Percentiles rank a stretch among this genome's conserved stretches.
Evolutionary conservation across 1,140 invertebrate genomes (phyloP).

Genomic region (Bactericera cockerelli): DNA sequence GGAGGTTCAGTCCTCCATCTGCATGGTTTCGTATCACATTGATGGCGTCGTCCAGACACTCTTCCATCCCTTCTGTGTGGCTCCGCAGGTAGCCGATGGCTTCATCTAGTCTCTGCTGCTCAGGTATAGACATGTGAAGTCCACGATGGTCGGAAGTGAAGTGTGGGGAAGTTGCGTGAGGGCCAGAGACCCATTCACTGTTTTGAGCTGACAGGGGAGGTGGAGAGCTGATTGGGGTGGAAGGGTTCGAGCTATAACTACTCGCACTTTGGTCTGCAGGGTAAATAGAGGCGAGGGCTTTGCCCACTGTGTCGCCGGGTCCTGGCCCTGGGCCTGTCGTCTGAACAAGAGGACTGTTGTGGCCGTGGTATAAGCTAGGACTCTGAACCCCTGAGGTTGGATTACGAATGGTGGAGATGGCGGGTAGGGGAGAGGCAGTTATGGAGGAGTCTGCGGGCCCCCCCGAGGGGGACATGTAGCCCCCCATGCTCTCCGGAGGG

Average conservation of each 20-base stretch:
- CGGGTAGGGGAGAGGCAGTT: conserved; percentile 60
- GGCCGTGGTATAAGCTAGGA: conserved; percentile 34
- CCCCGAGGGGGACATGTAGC: conserved; percentile 6
- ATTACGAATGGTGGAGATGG: conserved; percentile 82
- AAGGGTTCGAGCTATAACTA: conserved; percentile 84
- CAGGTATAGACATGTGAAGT: conserved; percentile 42
- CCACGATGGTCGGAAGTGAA: conserved; percentile 22
- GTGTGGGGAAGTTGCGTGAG: conserved; percentile 26
- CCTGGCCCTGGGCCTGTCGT: conserved; percentile 23
- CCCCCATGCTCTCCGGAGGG: conserved; percentile 43
- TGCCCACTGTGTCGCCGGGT: conserved; percentile 51
- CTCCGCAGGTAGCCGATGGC: conserved; percentile 76
- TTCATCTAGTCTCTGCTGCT: conserved; percentile 71
- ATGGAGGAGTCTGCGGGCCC: conserved; percentile 24
- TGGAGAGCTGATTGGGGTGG: conserved; percentile 71
- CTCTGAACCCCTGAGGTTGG: conserved; percentile 28
- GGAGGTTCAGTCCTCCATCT: conserved; percentile 34
- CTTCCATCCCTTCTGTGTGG: conserved; percentile 79
- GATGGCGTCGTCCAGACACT: conserved; percentile 84
- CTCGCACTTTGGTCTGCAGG: conserved; percentile 75
- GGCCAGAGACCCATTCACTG: conserved; percentile 21
- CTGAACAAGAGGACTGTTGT: conserved; percentile 30
- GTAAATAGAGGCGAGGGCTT: conserved; percentile 72
- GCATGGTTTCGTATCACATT: conserved; percentile 87
- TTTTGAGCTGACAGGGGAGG: conserved; percentile 34